Evolutionary conservation across 2,113 vertebrate genomes (phyloP).

Genomic region (Corapipo altera): DNA sequence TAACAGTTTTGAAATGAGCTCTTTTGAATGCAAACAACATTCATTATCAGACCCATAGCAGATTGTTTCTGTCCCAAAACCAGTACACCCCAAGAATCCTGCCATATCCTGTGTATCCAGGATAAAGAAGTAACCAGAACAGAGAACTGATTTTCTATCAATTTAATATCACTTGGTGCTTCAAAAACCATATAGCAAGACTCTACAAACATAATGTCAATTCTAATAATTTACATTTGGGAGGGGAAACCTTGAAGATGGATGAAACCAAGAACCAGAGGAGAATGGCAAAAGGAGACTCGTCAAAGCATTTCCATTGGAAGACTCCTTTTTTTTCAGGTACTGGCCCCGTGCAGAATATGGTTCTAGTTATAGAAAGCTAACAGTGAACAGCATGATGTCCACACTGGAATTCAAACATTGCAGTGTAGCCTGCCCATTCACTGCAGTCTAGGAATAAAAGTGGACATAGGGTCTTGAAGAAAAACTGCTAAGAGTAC

Average conservation of each 20-base stretch:
- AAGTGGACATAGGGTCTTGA: neutral
- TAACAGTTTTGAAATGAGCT: neutral
- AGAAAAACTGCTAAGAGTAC: neutral
- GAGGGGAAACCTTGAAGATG: neutral
- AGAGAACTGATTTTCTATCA: neutral
- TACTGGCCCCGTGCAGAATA: neutral
- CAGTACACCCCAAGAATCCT: neutral
- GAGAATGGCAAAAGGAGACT: neutral
- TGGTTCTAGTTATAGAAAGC: neutral
- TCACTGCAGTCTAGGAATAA: neutral
- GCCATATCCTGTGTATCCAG: neutral
- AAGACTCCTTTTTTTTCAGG: neutral
- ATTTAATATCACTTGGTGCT: neutral
- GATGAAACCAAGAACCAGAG: neutral
- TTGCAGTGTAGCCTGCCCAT: neutral
- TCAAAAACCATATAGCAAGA: neutral
- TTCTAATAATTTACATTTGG: neutral
- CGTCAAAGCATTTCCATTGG: neutral
- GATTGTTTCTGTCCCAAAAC: neutral
- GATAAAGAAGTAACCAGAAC: neutral
- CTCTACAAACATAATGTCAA: neutral
- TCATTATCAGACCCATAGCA: neutral
- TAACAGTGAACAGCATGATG: neutral
- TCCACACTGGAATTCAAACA: neutral
- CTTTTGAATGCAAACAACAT: neutral